Evolutionary conservation across 2,888 invertebrate species (phyloP).

Genomic region (Terebella lapidaria): DNA sequence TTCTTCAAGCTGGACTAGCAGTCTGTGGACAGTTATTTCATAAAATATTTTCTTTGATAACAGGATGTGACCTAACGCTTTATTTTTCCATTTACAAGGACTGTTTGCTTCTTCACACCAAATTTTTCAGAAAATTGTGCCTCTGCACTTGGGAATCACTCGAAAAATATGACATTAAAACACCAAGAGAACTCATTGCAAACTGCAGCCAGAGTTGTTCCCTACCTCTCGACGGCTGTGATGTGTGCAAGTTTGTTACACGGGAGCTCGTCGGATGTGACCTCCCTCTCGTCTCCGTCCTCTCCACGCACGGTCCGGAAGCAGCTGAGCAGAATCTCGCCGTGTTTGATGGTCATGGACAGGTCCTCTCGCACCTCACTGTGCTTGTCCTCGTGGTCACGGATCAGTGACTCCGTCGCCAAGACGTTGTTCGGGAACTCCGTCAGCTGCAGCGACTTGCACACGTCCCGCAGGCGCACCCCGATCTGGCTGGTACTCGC

Average conservation of each 20-base stretch:
- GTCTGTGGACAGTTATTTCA: conserved; percentile 63
- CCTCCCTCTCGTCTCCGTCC: conserved; percentile 17
- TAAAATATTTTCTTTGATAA: too few relatives aligned
- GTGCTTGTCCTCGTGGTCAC: conserved; percentile 54
- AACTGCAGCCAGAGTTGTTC: too few relatives aligned
- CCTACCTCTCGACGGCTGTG: conserved; percentile 82
- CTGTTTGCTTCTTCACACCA: too few relatives aligned
- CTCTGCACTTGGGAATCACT: too few relatives aligned
- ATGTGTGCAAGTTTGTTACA: conserved; percentile 65
- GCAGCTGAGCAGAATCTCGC: conserved; percentile 73
- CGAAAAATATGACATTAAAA: too few relatives aligned
- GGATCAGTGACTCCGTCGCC: conserved; percentile 80
- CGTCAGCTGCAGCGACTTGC: conserved; percentile 76
- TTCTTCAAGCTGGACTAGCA: conserved; percentile 87
- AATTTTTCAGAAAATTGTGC: too few relatives aligned
- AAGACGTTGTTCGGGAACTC: conserved; percentile 92
- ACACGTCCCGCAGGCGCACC: conserved; percentile 77
- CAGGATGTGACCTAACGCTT: too few relatives aligned
- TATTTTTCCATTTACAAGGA: too few relatives aligned
- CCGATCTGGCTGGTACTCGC: conserved; percentile 86
- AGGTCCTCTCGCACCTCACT: conserved; percentile 68
- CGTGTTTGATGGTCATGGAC: conserved; percentile 78
- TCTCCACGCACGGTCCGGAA: conserved; percentile 43
- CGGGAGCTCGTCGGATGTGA: conserved; percentile 16
- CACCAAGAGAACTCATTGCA: too few relatives aligned